Base-by-base conservation (phyloP, 1,140 invertebrate genomes). In the Vollenhovia emeryi region DNA sequence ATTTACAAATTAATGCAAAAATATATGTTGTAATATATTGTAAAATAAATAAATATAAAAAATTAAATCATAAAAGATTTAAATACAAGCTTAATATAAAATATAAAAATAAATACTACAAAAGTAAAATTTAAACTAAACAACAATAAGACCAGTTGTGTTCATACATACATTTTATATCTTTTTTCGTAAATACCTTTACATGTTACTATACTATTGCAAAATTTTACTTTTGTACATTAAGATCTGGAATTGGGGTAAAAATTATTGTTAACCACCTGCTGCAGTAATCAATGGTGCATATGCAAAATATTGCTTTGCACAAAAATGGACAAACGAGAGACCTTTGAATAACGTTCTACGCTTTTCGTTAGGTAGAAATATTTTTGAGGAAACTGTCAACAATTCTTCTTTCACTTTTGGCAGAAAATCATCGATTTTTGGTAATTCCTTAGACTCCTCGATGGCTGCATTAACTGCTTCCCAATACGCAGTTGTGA, bases 401-500 rank as follows among this genome's bases (percentile, higher is more conserved):
- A 87, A 13, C 40, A 45, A 73, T 6, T 87, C 45, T 6, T 87
- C 86, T 4, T 57, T 66, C n/a, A 87, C 48, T 0, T 2, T 57
- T 27, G 84, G 73, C n/a, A 87, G 27, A 79, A 74, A 87, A 48
- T 85, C 27, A 4, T 62, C 21, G 30, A 55, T 55, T 66, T 85
- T 33, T 11, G 86, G 83, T 15, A 71, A 66, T 73, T 73, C 55
- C 45, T 79, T 52, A 6, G 4, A 45, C 15, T 85, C 33, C 6
- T 57, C 13, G 0, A 96, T 90, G 33, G 95, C 92, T 85, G 95
- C 92, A 2, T 96, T 50, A 76, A 96, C 94, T 43, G 95, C 95
- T 57, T 94, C 93, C 95, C 97, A 96, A 93, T 96, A 97, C 2
- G 95, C 93, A n/a, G 95, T 93, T 15, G 95, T 96, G 0, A 97